Base-by-base conservation (phyloP, 2,888 invertebrate genomes). In the Podotricha telesiphe region DNA sequence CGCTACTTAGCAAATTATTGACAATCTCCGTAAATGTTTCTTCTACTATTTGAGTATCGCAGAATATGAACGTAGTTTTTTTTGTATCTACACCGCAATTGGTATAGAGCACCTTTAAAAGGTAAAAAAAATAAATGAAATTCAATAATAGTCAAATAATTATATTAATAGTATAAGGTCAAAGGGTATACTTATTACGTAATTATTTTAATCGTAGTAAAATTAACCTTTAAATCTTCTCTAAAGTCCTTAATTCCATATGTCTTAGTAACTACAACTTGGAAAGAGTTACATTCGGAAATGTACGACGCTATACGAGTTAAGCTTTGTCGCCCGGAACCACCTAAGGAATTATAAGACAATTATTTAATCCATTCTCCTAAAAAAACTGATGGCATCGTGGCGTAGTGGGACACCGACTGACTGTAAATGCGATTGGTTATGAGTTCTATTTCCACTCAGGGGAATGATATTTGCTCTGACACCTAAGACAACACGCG, bases 1-100 rank as follows among this genome's bases (percentile, higher is more conserved):
- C 98, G 73, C 96, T 96, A 82, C 97, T 97, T 68, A 98, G 93
- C 86, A 98, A 94, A 81, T 97, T 98, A 87, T 98, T 98, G 69
- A 98, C 94, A 76, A 98, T 96, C 90, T 98, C 98, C 0, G 98
- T 94, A 86, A 98, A 98, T 11, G 95, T 94, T 79, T 97, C 97
- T 73, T 97, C 97, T 0, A 95, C 95, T 22, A 98, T 95, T 85
- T 97, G 98, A 1, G 96, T 97, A 84, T 98, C 98, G 81, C 95
- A 96, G 89, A 98, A 97, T 71, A 98, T 94, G 87, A 98, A 98
- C 11, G 96, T 94, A 0, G 96, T 96, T 40, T 94, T 89, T 82
- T 96, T 96, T 65, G 95, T 94, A 74, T 96, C 96, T 10, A 97
- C 95, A 0, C 98, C 98, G 8, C 96, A 94, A 42, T 92, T 82